These are phyloP conservation scores for Lithophane ornitopus DNA, from an alignment of 2,888 invertebrate genomes.

Conservation along the genomic window DNA sequence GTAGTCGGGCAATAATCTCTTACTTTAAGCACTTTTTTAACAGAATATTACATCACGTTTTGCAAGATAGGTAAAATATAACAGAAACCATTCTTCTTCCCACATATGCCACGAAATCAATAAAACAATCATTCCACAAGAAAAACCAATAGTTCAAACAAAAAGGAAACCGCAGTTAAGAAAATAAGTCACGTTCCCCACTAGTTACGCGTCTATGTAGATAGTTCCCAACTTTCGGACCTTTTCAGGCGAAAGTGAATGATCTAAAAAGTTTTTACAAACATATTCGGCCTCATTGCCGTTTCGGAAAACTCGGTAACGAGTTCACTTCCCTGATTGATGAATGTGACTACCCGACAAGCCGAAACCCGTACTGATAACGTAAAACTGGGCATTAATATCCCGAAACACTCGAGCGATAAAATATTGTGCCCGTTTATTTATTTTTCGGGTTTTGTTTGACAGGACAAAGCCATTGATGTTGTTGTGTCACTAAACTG, in stretches of 20 bases:
- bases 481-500: slow-evolving; percentile 54
- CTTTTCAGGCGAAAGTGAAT: slow-evolving; percentile 86
- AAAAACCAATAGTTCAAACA: slow-evolving; percentile 49
- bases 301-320: slow-evolving; percentile 85
- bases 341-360: slow-evolving; percentile 78
- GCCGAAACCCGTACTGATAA: slow-evolving; percentile 82
- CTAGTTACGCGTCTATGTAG: slow-evolving; percentile 70
- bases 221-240: slow-evolving; percentile 69
- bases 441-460: slow-evolving; percentile 67
- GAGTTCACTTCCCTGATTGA: slow-evolving; percentile 88
- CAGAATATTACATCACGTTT: neutral
- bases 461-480: slow-evolving; percentile 53
- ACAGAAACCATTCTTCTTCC: neutral
- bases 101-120: slow-evolving; percentile 26
- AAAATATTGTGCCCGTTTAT: slow-evolving; percentile 72
- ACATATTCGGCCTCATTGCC: slow-evolving; percentile 83
- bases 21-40: neutral
- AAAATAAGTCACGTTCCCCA: slow-evolving; percentile 70
- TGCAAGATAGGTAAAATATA: neutral
- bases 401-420: slow-evolving; percentile 72
- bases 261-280: slow-evolving; percentile 87
- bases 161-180: slow-evolving; percentile 52
- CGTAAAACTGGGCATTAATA: slow-evolving; percentile 79
- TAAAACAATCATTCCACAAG: slow-evolving; percentile 33
- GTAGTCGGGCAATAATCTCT: no score